Evolutionary conservation across 2,888 invertebrate species (phyloP).

Genomic region (Morpho achilles): DNA sequence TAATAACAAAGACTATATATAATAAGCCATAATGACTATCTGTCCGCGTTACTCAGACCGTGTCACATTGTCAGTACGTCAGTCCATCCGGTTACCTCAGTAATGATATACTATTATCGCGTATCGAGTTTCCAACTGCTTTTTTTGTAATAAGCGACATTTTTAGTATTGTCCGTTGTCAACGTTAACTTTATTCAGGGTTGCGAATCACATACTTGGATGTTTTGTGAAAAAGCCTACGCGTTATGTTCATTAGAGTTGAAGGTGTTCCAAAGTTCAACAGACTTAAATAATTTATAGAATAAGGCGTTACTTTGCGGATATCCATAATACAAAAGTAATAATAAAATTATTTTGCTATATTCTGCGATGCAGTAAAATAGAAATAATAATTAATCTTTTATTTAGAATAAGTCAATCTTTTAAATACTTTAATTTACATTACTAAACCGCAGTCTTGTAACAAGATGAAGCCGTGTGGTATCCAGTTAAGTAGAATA

Average conservation of each 20-base stretch:
- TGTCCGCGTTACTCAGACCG: conserved; percentile 33
- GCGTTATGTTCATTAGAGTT: background rate
- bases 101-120: conserved; percentile 35
- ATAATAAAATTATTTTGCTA: too few species aligned
- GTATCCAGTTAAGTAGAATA: too few species aligned
- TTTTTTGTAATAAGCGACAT: conserved; percentile 24
- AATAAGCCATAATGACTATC: conserved; percentile 22
- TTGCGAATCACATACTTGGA: background rate
- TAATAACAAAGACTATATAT: conserved; percentile 17
- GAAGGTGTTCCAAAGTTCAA: background rate
- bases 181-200: conserved; percentile 10
- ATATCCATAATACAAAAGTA: too few species aligned
- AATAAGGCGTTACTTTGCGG: too few species aligned
- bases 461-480: too few species aligned
- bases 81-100: conserved; percentile 36
- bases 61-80: conserved; percentile 37
- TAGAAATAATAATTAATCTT: too few species aligned
- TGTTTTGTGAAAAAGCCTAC: background rate
- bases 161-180: conserved; percentile 22
- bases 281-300: too few species aligned
- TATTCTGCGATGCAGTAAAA: too few species aligned
- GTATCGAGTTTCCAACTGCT: conserved; percentile 28
- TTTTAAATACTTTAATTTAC: too few species aligned
- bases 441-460: too few species aligned
- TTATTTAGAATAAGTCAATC: too few species aligned